Evolutionary conservation across 92 coral and sea anemone genomes (phyloP).

Genomic region (Zoanthus gigantus): DNA sequence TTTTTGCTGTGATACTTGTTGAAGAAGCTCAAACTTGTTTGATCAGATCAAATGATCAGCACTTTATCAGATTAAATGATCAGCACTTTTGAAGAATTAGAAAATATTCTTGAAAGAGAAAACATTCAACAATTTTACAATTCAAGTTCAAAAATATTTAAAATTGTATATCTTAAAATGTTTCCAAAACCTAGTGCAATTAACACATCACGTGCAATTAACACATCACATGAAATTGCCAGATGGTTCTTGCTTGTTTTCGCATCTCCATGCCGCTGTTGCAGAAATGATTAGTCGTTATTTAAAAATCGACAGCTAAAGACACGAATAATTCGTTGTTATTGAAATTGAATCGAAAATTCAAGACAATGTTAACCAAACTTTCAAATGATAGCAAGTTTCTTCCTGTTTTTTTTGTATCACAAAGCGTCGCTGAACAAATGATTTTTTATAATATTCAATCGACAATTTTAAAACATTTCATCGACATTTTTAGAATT

Average conservation of each 20-base stretch:
- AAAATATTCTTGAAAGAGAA: not conserved
- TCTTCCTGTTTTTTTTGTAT: too few species aligned
- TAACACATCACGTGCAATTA: not conserved
- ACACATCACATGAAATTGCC: not conserved
- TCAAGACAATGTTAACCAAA: not conserved
- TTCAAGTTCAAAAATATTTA: not conserved
- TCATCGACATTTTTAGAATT: not conserved
- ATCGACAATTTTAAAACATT: not conserved
- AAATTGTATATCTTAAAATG: not conserved
- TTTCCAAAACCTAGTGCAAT: not conserved
- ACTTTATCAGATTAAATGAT: not conserved
- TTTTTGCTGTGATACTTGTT: not conserved
- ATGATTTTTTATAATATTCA: not conserved
- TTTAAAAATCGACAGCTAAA: constrained; percentile 5
- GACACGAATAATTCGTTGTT: not conserved
- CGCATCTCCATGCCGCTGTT: constrained; percentile 20
- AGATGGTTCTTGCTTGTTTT: constrained; percentile 4
- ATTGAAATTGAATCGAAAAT: too few species aligned
- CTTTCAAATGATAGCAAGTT: not conserved
- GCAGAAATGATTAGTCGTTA: constrained; percentile 3
- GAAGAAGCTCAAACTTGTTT: not conserved
- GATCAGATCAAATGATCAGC: not conserved
- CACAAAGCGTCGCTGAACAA: not conserved
- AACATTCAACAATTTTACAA: too few species aligned
- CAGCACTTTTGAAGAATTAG: not conserved